Base-by-base conservation (phyloP, 2,888 invertebrate species). In the Listrodromus nycthemerus region DNA sequence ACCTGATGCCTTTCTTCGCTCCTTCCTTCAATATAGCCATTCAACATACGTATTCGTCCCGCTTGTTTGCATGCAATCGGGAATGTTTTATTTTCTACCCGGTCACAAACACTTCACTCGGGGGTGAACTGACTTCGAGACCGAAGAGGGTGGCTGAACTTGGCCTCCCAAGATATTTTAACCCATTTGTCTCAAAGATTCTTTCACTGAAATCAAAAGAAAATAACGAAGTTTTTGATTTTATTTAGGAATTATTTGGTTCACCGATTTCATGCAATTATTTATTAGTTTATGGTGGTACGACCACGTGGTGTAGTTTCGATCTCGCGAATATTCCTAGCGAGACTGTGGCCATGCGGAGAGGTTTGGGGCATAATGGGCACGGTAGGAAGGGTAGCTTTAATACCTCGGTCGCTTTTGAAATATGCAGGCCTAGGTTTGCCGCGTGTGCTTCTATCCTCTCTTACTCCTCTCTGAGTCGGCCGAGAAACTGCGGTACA, bases 341-440 rank as follows among this genome's bases (percentile, higher is more conserved):
- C 45, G 48, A 75, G 41, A 48, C 70, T 71, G 65, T 65, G 45
- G 74, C 52, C 50, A 77, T 69, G 50, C 82, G 71, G 71, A 71
- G 84, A 78, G 84, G 91, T 91, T 45, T 16, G 41, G 41, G 41
- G 92, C 91, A 92, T 93, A 93, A 93, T 93, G 92, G 91, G 91
- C 89, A 90, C 80, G 88, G 90, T 91, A 93, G 92, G 92, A 92
- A 92, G 93, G 93, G 93, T 92, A 89, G 91, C 91, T 91, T 92
- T 92, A 92, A 93, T 91, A 91, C 89, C 89, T 89, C 90, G 88
- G 88, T 89, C 88, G 89, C 75, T 86, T 87, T 89, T 93, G 90
- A 93, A 93, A 93, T 93, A 93, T 92, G 93, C 92, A 93, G 90
- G 89, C 91, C 90, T 91, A 90, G 90, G 90, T 91, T 91, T 89